Percentiles rank a stretch among this genome's conserved stretches.
These are phyloP conservation scores for Melanostigma gelatinosum DNA, from an alignment of 2,113 vertebrate species.

Conservation along the genomic window DNA sequence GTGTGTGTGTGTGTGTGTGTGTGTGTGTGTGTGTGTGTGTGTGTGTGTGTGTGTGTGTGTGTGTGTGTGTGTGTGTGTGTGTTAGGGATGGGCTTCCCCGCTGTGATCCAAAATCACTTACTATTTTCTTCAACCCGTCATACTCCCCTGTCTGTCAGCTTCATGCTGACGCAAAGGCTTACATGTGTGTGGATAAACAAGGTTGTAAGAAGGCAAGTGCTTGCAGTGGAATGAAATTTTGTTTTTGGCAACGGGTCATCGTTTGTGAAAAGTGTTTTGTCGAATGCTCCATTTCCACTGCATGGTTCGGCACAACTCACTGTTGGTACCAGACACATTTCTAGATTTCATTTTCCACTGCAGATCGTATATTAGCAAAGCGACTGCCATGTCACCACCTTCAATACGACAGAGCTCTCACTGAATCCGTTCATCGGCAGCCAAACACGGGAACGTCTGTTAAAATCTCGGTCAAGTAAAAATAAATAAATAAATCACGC, in stretches of 20 bases:
- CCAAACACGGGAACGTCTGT: neutral
- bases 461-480: neutral
- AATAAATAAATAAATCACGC: neutral
- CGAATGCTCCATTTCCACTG: neutral
- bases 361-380: neutral
- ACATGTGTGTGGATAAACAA: constrained; percentile 21
- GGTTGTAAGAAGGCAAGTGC: constrained; percentile 6
- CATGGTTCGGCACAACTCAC: neutral
- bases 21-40: constrained; percentile 15
- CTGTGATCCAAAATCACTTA: constrained; percentile 65
- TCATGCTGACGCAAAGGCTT: constrained; percentile 17
- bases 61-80: constrained; percentile 29
- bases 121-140: constrained; percentile 46
- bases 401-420: neutral
- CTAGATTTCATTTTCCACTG: neutral
- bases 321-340: neutral
- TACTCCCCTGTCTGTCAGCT: neutral
- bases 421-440: neutral
- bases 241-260: neutral
- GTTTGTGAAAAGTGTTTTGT: neutral
- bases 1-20: constrained; percentile 27
- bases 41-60: constrained; percentile 27
- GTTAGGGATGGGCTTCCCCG: constrained; percentile 38
- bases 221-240: neutral
- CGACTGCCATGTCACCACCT: neutral